Percentiles rank a stretch among this genome's conserved stretches.
Conservation (phyloP, 2,113 vertebrate species). For the Fregetta grallaria region DNA sequence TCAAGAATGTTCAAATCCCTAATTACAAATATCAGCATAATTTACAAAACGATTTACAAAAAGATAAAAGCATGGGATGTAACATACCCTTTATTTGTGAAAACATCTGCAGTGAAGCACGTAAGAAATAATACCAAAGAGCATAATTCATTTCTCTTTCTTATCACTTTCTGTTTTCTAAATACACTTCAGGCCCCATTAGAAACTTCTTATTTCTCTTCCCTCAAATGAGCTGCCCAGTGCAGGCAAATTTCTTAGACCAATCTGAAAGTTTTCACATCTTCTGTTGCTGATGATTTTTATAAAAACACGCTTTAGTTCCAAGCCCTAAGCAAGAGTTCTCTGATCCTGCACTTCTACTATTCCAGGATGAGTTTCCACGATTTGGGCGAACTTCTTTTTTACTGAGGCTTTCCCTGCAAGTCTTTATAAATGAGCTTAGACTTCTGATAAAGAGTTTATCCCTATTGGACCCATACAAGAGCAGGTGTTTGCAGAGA, state of each 20-base stretch:
- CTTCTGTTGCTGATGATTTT: not conserved
- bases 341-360: not conserved
- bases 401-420: not conserved
- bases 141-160: not conserved
- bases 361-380: not conserved
- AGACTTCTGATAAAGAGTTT: not conserved
- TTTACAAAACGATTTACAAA: not conserved
- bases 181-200: not conserved
- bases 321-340: not conserved
- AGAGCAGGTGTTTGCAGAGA: constrained; percentile 23
- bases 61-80: not conserved
- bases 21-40: not conserved
- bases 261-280: not conserved
- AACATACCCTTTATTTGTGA: not conserved
- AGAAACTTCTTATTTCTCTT: not conserved
- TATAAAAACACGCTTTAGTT: not conserved
- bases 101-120: not conserved
- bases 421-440: not conserved
- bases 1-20: not conserved
- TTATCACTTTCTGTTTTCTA: not conserved
- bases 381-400: not conserved
- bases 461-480: not conserved
- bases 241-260: not conserved
- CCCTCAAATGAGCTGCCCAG: not conserved
- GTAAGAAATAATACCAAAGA: not conserved